Percentiles rank a stretch among this genome's conserved stretches.
phyloP scores from a whole-genome alignment of 2,113 vertebrate species.

The Erythrolamprus reginae region DNA sequence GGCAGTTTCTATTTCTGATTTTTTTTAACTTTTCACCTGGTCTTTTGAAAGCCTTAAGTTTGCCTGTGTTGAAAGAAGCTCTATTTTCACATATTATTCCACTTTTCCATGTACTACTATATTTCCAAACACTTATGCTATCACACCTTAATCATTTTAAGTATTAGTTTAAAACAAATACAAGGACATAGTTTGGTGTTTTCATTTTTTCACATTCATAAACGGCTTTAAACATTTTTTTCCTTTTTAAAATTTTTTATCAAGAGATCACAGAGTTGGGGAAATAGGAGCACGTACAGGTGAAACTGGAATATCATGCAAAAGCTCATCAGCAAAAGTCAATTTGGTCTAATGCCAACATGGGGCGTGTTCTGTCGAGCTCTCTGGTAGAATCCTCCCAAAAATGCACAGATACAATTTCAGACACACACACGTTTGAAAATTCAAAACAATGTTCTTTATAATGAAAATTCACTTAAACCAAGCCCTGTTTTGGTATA shows the following conservation, averaged over 20 bases:
- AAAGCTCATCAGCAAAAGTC: no score
- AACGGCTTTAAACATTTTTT: background rate
- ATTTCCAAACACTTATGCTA: background rate
- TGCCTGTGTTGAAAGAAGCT: background rate
- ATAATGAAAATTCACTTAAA: no score
- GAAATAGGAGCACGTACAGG: background rate
- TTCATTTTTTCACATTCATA: background rate
- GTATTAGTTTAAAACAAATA: background rate
- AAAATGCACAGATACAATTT: no score
- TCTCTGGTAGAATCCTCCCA: no score
- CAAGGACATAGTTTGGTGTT: background rate
- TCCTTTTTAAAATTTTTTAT: background rate
- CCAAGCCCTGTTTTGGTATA: no score
- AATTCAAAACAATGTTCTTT: no score
- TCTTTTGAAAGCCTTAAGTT: background rate
- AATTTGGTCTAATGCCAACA: no score
- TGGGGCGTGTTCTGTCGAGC: no score
- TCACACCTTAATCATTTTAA: background rate
- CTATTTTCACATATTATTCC: background rate
- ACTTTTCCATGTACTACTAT: background rate
- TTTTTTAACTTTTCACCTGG: background rate
- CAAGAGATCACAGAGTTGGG: background rate
- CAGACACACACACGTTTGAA: no score
- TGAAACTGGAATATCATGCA: no score
- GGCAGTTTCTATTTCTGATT: background rate